phyloP scores from a whole-genome alignment of 2,888 invertebrate species.

The Cenopis cana region DNA sequence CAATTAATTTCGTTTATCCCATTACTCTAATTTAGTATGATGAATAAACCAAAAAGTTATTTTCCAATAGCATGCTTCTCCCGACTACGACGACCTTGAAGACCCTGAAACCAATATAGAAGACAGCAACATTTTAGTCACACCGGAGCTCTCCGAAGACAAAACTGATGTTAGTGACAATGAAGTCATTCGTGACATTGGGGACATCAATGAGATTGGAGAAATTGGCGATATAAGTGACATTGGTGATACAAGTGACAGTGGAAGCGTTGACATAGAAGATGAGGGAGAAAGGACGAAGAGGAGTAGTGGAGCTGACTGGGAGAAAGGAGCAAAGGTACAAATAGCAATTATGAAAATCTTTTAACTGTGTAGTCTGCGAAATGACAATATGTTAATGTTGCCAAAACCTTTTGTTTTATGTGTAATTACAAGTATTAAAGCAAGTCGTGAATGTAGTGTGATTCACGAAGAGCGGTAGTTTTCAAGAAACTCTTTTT shows the following conservation, averaged over 20 bases:
- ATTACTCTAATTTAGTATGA: background rate
- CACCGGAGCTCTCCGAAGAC: conserved; percentile 51
- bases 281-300: conserved; percentile 52
- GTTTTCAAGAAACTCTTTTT: too few species aligned
- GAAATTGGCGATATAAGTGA: conserved; percentile 13
- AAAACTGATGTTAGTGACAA: conserved; percentile 5
- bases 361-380: background rate
- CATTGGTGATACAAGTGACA: background rate
- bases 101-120: conserved; percentile 64
- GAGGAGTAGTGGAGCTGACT: conserved; percentile 67
- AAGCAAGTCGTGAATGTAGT: too few species aligned
- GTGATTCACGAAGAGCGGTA: too few species aligned
- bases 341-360: background rate
- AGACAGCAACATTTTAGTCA: conserved; percentile 57
- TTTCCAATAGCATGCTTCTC: conserved; percentile 30
- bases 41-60: background rate
- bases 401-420: background rate
- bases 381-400: background rate
- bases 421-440: background rate
- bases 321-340: conserved; percentile 69
- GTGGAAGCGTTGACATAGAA: conserved; percentile 47
- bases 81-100: conserved; percentile 42
- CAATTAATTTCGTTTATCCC: background rate
- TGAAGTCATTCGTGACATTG: conserved; percentile 6
- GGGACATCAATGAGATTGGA: conserved; percentile 5